Percentiles rank a stretch among this genome's conserved stretches.
Evolutionary conservation across 37 sponge, comb jelly and placozoan genomes (phyloP).

Genomic region (Chondrilla cf. caribensis): DNA sequence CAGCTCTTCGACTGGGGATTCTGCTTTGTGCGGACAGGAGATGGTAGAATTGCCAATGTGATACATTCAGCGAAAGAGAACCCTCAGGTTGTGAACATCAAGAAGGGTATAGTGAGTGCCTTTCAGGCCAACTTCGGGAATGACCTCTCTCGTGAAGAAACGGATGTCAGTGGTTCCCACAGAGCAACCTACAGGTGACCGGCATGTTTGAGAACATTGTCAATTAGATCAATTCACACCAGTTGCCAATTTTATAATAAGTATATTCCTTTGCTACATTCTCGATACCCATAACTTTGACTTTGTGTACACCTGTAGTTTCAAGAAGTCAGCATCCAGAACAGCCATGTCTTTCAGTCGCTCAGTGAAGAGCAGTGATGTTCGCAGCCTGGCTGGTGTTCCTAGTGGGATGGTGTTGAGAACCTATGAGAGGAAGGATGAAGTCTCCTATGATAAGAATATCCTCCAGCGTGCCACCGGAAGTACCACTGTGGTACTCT

Average conservation of each 20-base stretch:
- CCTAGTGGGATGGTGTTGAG: neutral
- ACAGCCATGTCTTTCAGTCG: neutral
- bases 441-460: neutral
- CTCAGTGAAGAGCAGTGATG: neutral
- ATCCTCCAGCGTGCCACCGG: neutral
- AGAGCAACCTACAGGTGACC: slow-evolving; percentile 3
- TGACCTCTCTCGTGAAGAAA: neutral
- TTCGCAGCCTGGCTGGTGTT: neutral
- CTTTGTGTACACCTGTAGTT: neutral
- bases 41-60: slow-evolving; percentile 40
- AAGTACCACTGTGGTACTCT: neutral
- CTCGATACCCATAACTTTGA: too few species aligned
- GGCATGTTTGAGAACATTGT: too few species aligned
- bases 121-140: slow-evolving; percentile 49
- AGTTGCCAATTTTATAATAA: too few species aligned
- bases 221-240: too few species aligned
- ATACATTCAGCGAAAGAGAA: slow-evolving; percentile 20
- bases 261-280: too few species aligned
- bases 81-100: slow-evolving; percentile 38
- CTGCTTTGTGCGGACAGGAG: slow-evolving; percentile 37
- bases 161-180: neutral
- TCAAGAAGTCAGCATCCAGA: neutral
- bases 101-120: slow-evolving; percentile 51
- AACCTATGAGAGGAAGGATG: neutral
- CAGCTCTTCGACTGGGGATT: slow-evolving; percentile 4